Evolutionary conservation across 2,113 vertebrate genomes (phyloP).

Genomic region (Macroglossus sobrinus): DNA sequence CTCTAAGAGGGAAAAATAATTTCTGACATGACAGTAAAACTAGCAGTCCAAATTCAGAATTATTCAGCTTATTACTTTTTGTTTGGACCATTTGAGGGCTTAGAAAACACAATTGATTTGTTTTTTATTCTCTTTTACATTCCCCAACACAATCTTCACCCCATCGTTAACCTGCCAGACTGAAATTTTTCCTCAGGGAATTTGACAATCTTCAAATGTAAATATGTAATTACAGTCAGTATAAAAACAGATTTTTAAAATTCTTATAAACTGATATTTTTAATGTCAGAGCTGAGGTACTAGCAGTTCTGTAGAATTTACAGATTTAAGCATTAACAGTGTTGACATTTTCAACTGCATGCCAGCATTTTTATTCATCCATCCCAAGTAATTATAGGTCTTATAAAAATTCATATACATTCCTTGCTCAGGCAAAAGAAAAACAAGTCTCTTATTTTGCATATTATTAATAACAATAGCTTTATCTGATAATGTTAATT

Average conservation of each 20-base stretch:
- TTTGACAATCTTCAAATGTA: not conserved
- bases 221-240: not conserved
- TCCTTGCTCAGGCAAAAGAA: not conserved
- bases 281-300: not conserved
- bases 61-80: not conserved
- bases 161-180: not conserved
- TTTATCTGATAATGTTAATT: not conserved
- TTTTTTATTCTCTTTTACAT: not conserved
- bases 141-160: not conserved
- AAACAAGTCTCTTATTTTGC: not conserved
- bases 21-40: not conserved
- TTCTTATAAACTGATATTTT: not conserved
- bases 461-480: not conserved
- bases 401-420: not conserved
- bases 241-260: not conserved
- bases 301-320: conserved; percentile 1
- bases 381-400: conserved; percentile 2
- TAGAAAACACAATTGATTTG: not conserved
- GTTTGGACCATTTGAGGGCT: not conserved
- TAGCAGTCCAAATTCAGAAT: not conserved
- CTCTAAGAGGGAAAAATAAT: not conserved
- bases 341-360: not conserved
- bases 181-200: not conserved
- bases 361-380: conserved; percentile 10
- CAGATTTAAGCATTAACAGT: not conserved